Evolutionary conservation across 1,140 invertebrate species (phyloP).

Genomic region (Bombus pascuorum): DNA sequence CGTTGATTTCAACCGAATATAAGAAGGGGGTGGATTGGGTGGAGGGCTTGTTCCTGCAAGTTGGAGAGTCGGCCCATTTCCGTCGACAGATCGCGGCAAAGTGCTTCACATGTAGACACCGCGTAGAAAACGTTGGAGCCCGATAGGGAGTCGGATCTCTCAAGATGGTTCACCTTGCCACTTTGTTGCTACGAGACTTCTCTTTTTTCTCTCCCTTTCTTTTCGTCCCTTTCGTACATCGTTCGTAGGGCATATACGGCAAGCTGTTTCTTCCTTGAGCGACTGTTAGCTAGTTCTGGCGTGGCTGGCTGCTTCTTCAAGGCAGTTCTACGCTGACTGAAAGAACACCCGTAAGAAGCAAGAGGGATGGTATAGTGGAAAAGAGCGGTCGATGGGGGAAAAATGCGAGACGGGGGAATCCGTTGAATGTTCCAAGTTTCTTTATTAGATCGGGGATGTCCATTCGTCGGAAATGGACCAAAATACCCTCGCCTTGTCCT

Average conservation of each 20-base stretch:
- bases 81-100: slow-evolving; percentile 60
- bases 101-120: slow-evolving; percentile 57
- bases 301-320: slow-evolving; percentile 2
- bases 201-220: not conserved
- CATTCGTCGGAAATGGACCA: slow-evolving; percentile 69
- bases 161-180: slow-evolving; percentile 64
- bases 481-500: slow-evolving; percentile 38
- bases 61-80: slow-evolving; percentile 45
- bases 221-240: not conserved
- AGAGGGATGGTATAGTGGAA: not conserved
- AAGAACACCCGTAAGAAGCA: slow-evolving; percentile 23
- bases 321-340: not conserved
- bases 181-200: slow-evolving; percentile 56
- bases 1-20: slow-evolving; percentile 28
- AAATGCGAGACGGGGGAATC: slow-evolving; percentile 48
- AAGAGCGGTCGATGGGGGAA: slow-evolving; percentile 32
- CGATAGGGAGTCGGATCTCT: slow-evolving; percentile 61
- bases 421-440: slow-evolving; percentile 68
- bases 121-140: slow-evolving; percentile 40
- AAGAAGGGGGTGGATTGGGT: not conserved
- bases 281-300: slow-evolving; percentile 2
- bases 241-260: slow-evolving; percentile 28
- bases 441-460: slow-evolving; percentile 74
- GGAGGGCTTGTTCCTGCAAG: not conserved
- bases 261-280: slow-evolving; percentile 50